These are phyloP conservation scores for Drosophila suboccidentalis DNA, from an alignment of 2,888 invertebrate genomes.

Conservation along the genomic window DNA sequence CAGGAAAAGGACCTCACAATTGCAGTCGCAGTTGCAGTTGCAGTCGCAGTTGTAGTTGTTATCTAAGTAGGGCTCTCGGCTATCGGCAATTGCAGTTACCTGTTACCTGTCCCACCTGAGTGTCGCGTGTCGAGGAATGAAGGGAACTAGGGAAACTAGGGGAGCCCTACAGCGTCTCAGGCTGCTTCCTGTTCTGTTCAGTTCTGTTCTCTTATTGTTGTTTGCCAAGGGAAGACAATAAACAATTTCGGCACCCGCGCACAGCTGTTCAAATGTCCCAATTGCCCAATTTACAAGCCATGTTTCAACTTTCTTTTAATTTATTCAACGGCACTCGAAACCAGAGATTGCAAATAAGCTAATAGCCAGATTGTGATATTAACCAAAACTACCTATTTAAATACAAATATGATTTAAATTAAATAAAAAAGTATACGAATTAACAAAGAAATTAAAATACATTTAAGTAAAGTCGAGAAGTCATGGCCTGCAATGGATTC, in stretches of 20 bases:
- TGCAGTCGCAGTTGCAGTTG: constrained; percentile 42
- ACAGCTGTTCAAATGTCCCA: constrained; percentile 63
- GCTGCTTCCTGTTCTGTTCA: constrained; percentile 51
- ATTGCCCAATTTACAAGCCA: constrained; percentile 8
- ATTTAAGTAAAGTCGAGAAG: neutral
- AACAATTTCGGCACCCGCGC: constrained; percentile 30
- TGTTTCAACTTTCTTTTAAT: neutral
- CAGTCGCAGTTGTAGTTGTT: constrained; percentile 52
- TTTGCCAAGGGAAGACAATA: constrained; percentile 1
- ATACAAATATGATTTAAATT: too few relatives aligned
- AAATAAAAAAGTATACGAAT: too few relatives aligned
- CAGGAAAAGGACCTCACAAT: constrained; percentile 23
- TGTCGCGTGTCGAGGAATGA: neutral
- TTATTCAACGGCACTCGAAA: neutral
- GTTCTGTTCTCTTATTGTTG: constrained; percentile 20
- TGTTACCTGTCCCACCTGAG: constrained; percentile 49
- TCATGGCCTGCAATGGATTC: neutral
- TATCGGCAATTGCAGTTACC: constrained; percentile 62
- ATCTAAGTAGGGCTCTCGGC: constrained; percentile 81
- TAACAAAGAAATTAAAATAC: neutral
- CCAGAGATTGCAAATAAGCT: neutral
- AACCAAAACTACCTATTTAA: too few relatives aligned
- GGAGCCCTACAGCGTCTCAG: constrained; percentile 25
- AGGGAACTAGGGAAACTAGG: neutral
- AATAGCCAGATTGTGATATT: too few relatives aligned